Percentiles rank a stretch among this genome's conserved stretches.
These are phyloP conservation scores for Aphidius gifuensis DNA, from an alignment of 1,140 invertebrate species.

Conservation along the genomic window DNA sequence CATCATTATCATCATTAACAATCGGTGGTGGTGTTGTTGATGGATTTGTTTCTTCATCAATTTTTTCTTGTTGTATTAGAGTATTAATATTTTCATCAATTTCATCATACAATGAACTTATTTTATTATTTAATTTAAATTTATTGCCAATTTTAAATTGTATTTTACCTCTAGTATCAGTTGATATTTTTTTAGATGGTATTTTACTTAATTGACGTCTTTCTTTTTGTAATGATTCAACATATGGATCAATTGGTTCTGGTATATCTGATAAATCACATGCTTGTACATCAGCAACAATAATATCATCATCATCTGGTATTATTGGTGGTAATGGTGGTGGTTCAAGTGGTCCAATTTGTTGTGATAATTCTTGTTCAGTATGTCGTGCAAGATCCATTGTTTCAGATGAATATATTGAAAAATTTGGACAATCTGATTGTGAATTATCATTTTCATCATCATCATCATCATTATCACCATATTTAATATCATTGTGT, in stretches of 20 bases:
- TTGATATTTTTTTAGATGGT: slow-evolving; percentile 47
- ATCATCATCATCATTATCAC: slow-evolving; percentile 57
- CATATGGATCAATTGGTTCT: slow-evolving; percentile 45
- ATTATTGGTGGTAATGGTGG: slow-evolving; percentile 35
- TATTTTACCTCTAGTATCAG: slow-evolving; percentile 49
- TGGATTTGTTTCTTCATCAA: background rate
- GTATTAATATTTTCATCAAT: slow-evolving; percentile 38
- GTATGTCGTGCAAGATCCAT: slow-evolving; percentile 68
- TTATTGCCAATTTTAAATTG: slow-evolving; percentile 51
- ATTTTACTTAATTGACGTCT: slow-evolving; percentile 47
- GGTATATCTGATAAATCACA: slow-evolving; percentile 45
- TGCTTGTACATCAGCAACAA: slow-evolving; percentile 44
- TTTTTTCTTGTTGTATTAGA: slow-evolving; percentile 26
- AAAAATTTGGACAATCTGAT: slow-evolving; percentile 78
- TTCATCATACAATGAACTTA: slow-evolving; percentile 46
- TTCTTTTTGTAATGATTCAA: slow-evolving; percentile 49
- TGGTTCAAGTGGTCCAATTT: slow-evolving; percentile 40
- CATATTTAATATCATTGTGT: slow-evolving; percentile 29
- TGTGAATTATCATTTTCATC: slow-evolving; percentile 63
- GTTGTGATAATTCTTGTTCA: slow-evolving; percentile 51
- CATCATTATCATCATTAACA: background rate
- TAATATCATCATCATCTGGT: slow-evolving; percentile 41
- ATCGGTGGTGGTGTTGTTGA: background rate
- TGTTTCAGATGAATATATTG: slow-evolving; percentile 76
- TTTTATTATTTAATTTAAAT: slow-evolving; percentile 44